Evolutionary conservation across 2,113 vertebrate species (phyloP).

Genomic region (Spea multiplicata): DNA sequence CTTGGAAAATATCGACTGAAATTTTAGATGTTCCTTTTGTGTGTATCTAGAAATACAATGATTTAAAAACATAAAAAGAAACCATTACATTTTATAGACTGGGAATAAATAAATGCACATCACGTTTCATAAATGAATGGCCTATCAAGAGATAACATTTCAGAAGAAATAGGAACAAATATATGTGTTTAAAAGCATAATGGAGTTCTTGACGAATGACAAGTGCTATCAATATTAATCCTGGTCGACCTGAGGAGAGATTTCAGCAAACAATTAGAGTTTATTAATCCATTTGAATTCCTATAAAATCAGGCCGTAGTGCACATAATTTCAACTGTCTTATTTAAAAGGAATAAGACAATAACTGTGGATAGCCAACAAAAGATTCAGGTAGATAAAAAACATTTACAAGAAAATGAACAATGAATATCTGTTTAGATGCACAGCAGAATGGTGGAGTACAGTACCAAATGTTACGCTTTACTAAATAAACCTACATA

Average conservation of each 20-base stretch:
- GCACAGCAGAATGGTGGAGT: no score
- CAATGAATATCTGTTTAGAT: no score
- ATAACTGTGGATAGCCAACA: neutral
- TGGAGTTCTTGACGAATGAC: slow-evolving; percentile 11
- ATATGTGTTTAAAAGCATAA: slow-evolving; percentile 3
- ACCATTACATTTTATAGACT: no score
- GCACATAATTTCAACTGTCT: slow-evolving; percentile 21
- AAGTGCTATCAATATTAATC: slow-evolving; percentile 27
- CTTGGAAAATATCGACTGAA: no score
- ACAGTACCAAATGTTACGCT: no score
- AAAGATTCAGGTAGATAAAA: neutral
- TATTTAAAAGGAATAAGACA: neutral
- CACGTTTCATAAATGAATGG: neutral
- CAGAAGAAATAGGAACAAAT: slow-evolving; percentile 12
- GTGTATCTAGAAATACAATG: no score
- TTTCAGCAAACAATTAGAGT: slow-evolving; percentile 35
- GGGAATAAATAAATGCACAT: slow-evolving; percentile 5
- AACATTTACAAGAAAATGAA: no score
- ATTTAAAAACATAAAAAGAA: no score
- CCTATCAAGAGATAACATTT: slow-evolving; percentile 10
- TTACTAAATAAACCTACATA: no score
- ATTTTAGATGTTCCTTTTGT: no score
- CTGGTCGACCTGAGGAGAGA: slow-evolving; percentile 19
- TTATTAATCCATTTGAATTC: slow-evolving; percentile 11
- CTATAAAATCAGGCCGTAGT: slow-evolving; percentile 12